Evolutionary conservation across 92 coral and sea anemone genomes (phyloP).

Genomic region (Epizoanthus fatuus): DNA sequence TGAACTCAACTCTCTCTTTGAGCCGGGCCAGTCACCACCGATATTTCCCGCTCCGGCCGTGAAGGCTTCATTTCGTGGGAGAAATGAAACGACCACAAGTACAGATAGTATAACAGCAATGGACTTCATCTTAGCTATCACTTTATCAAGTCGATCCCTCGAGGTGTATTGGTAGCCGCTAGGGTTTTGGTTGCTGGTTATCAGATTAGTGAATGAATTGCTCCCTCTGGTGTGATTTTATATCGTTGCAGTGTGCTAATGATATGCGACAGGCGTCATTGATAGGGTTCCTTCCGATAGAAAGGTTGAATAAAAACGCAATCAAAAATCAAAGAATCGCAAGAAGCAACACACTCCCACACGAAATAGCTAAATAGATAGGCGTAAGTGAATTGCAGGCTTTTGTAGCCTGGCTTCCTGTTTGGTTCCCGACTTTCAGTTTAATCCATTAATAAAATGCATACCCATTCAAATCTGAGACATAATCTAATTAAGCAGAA

Average conservation of each 20-base stretch:
- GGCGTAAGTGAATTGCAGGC: constrained; percentile 28
- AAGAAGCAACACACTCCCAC: constrained; percentile 30
- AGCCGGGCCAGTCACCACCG: constrained; percentile 47
- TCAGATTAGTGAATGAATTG: not conserved
- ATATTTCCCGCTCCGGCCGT: constrained; percentile 81
- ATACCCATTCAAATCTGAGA: constrained; percentile 18
- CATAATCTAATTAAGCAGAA: constrained; percentile 34
- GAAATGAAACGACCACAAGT: constrained; percentile 49
- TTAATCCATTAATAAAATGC: constrained; percentile 1
- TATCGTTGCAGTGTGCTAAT: constrained; percentile 20
- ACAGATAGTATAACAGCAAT: constrained; percentile 45
- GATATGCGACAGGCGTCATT: constrained; percentile 1
- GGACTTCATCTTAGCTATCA: constrained; percentile 53
- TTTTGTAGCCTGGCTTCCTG: constrained; percentile 20
- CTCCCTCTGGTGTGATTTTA: constrained; percentile 8
- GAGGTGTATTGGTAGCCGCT: not conserved
- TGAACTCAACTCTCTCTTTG: not conserved
- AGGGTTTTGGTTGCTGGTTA: not conserved
- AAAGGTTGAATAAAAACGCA: constrained; percentile 21
- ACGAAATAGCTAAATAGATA: constrained; percentile 18
- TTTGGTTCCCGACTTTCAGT: constrained; percentile 5
- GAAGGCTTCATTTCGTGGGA: constrained; percentile 67
- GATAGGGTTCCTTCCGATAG: constrained; percentile 2
- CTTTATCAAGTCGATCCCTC: not conserved
- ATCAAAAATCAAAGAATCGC: constrained; percentile 15